phyloP scores from a whole-genome alignment of 1,140 invertebrate genomes.

The Lycorma delicatula region DNA sequence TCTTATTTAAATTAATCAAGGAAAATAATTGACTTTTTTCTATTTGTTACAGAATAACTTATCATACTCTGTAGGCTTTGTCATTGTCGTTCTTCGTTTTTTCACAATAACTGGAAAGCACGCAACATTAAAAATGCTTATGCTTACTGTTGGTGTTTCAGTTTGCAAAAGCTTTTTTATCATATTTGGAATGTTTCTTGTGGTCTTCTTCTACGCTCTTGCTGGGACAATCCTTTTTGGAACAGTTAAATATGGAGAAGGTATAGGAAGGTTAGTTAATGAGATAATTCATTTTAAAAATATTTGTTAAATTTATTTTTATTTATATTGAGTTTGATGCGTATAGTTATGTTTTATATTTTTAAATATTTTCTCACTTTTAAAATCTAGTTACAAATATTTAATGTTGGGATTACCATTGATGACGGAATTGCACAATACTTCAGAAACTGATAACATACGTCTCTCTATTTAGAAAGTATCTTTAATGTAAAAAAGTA shows the following conservation, averaged over 20 bases:
- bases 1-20: too few species aligned
- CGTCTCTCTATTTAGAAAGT: too few species aligned
- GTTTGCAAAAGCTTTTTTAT: slow-evolving; percentile 99
- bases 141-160: slow-evolving; percentile 97
- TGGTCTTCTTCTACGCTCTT: slow-evolving; percentile 98
- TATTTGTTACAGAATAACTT: slow-evolving; percentile 62
- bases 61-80: slow-evolving; percentile 92
- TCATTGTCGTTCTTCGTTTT: slow-evolving; percentile 95
- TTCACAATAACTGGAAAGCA: slow-evolving; percentile 99
- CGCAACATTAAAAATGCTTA: slow-evolving; percentile 99
- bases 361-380: too few species aligned
- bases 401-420: too few species aligned
- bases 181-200: slow-evolving; percentile 98
- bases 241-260: slow-evolving; percentile 98
- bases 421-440: too few species aligned
- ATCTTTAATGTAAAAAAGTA: too few species aligned
- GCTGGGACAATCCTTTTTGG: slow-evolving; percentile 98
- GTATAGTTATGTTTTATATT: too few species aligned
- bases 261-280: slow-evolving; percentile 73
- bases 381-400: too few species aligned
- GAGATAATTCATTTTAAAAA: too few species aligned
- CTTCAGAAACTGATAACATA: too few species aligned
- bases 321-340: too few species aligned
- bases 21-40: slow-evolving; percentile 5
- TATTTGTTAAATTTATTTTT: too few species aligned